Base-by-base conservation (phyloP, 2,888 invertebrate species). In the Proisotoma minuta region DNA sequence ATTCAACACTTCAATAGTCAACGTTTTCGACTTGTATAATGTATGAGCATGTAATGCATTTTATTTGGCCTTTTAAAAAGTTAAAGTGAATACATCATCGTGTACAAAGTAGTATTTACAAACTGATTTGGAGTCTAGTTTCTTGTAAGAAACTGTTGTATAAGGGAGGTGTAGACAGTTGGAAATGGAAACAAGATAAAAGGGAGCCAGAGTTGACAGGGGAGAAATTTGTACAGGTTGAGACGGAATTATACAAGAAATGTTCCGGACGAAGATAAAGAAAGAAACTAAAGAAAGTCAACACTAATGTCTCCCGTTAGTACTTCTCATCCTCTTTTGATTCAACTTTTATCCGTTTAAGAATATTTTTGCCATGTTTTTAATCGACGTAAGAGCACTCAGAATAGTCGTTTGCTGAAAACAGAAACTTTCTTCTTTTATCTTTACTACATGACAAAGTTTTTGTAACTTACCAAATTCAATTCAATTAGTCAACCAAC, bases 371-470 rank as follows among this genome's bases (percentile, higher is more conserved):
- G 49, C 49, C 52, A 52, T 28, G 12, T 52, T 52, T 52, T 28
- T 49, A 49, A 49, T 49, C 49, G 49, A 49, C 49, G 24, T 49
- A 24, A 49, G 49, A 49, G 22, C 49, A 49, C 49, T 49, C 34
- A 34, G 10, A 34, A 34, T 34, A 34, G 12, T 34, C 12, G 8
- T 34, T 8, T 34, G 8, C 12, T 34, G 12, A 34, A 12, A 10
- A 34, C 34, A 34, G 34, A 12, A 34, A 34, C 12, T 34, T 34
- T 34, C 12, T 34, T 34, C 12, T 12, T 34, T 10, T 34, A 34
- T 34, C 12, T 12, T 34, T 34, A 34, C 8, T 34, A 10, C 34
- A 10, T 34, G 12, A 34, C 10, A 10, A 34, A 34, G 34, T 12
- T 10, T 34, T 34, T 12, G 12, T 34, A 34, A 10, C 12, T 34